Conservation (phyloP, 2,888 invertebrate species). For the Thysanoteuthis rhombus region DNA sequence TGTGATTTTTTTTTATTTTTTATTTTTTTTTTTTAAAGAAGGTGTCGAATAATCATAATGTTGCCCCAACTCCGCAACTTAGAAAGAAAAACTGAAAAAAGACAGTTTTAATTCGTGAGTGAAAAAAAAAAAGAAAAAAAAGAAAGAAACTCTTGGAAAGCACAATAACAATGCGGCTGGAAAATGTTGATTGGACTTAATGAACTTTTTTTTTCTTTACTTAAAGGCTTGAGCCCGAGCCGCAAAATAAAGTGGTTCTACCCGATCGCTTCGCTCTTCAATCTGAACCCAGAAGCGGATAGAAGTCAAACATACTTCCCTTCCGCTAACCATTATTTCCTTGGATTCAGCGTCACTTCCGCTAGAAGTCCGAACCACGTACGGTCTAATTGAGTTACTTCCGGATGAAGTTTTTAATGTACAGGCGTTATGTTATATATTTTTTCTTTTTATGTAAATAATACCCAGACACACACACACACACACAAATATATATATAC, state of each 20-base stretch:
- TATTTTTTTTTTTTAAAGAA: no score
- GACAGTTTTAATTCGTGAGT: not conserved
- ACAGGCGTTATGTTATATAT: not conserved
- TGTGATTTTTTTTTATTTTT: not conserved
- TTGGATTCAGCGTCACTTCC: not conserved
- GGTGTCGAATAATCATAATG: not conserved
- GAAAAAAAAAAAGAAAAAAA: not conserved
- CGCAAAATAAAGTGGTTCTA: not conserved
- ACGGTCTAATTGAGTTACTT: not conserved
- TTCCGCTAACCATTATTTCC: not conserved
- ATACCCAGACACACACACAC: not conserved
- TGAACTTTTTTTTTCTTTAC: not conserved
- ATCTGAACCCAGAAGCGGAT: not conserved
- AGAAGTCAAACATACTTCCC: not conserved
- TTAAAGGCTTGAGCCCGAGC: not conserved
- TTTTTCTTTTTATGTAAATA: not conserved
- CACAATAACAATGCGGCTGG: constrained; percentile 21
- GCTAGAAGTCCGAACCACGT: not conserved
- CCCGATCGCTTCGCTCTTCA: not conserved
- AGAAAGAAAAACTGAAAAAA: not conserved
- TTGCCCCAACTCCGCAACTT: not conserved
- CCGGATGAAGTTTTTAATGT: not conserved
- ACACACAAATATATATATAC: not conserved
- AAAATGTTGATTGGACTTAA: not conserved
- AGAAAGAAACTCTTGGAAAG: not conserved